Evolutionary conservation across 2,797 vertebrate species (phyloP).

Genomic region (Pygocentrus nattereri): DNA sequence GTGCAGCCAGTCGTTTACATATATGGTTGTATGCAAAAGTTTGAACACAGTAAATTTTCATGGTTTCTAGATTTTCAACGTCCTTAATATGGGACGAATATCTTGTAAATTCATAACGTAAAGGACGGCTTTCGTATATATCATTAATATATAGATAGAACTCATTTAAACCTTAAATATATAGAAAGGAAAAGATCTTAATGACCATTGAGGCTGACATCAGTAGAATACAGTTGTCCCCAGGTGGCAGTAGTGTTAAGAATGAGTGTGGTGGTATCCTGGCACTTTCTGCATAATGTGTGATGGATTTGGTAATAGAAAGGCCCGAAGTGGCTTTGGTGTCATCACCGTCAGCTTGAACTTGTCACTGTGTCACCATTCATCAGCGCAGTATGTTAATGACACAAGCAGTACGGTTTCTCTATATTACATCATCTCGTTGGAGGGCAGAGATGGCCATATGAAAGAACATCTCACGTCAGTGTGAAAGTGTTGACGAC

Average conservation of each 20-base stretch:
- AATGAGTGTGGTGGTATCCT: conserved; percentile 3
- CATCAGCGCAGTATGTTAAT: conserved; percentile 21
- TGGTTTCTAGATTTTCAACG: too few relatives aligned
- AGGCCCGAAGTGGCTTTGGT: conserved; percentile 33
- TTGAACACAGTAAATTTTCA: too few relatives aligned
- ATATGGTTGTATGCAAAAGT: too few relatives aligned
- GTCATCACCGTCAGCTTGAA: conserved; percentile 11
- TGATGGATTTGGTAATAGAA: conserved; percentile 17
- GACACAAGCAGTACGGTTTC: conserved; percentile 42
- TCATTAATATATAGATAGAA: too few relatives aligned
- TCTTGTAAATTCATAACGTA: too few relatives aligned
- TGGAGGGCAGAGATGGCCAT: conserved; percentile 39
- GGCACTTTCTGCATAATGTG: conserved; percentile 27
- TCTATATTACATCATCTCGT: conserved; percentile 52
- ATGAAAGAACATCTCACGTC: conserved; percentile 18
- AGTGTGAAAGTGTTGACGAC: conserved; percentile 23
- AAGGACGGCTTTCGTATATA: too few relatives aligned
- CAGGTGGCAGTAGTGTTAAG: conserved; percentile 19
- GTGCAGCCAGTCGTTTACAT: too few relatives aligned
- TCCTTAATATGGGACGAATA: too few relatives aligned
- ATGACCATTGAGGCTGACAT: conserved; percentile 25
- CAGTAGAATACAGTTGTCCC: conserved; percentile 25
- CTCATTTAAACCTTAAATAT: too few relatives aligned
- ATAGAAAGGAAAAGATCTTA: conserved; percentile 31
- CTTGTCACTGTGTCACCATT: conserved; percentile 46